Percentiles rank a stretch among this genome's conserved stretches.
phyloP scores from a whole-genome alignment of 2,797 vertebrate species.

The Petrocephalus schoutedeni region DNA sequence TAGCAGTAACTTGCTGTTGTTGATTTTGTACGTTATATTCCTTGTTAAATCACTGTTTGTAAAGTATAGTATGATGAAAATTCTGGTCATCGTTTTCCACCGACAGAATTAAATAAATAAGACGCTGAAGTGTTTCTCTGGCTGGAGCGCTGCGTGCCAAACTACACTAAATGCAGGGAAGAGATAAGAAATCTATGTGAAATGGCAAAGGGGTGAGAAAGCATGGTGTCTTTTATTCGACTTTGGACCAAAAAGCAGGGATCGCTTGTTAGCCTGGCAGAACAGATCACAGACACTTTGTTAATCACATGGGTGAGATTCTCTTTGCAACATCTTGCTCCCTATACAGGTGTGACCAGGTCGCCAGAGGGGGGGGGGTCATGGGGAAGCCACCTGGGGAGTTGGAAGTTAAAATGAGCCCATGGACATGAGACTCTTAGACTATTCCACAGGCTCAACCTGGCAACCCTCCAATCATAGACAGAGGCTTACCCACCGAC shows the following conservation, averaged over 20 bases:
- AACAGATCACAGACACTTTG: not conserved
- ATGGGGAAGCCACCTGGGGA: not conserved
- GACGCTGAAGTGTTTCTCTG: not conserved
- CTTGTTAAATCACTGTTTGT: not conserved
- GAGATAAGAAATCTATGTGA: conserved; percentile 1
- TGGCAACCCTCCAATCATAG: not conserved
- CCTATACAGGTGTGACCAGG: not conserved
- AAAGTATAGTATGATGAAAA: not conserved
- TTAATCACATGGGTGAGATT: not conserved
- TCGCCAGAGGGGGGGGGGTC: not conserved
- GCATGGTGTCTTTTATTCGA: not conserved
- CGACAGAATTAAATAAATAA: not conserved
- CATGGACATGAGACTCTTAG: not conserved
- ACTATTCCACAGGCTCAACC: not conserved
- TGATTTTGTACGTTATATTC: not conserved
- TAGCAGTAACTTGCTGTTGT: not conserved
- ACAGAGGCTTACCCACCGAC: not conserved
- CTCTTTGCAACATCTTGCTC: not conserved
- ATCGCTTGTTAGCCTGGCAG: not conserved
- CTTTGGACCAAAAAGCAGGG: not conserved
- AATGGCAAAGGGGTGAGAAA: not conserved
- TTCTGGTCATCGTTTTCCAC: not conserved
- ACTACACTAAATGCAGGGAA: not conserved
- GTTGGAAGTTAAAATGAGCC: not conserved
- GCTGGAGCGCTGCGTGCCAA: not conserved